Conservation (phyloP, 2,797 vertebrate species). For the Poecilia gillii region DNA sequence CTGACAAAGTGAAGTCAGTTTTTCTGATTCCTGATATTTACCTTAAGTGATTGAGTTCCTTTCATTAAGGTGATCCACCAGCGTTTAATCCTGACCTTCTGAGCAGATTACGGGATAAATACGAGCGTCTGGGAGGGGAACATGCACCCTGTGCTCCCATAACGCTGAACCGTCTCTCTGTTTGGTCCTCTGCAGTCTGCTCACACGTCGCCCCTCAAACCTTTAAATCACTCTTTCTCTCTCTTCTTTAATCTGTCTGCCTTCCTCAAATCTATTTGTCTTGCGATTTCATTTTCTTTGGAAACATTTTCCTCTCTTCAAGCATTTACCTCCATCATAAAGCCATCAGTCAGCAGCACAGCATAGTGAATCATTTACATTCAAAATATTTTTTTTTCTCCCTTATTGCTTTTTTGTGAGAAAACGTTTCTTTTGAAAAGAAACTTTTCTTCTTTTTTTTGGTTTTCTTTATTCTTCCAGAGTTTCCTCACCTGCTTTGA, state of each 20-base stretch:
- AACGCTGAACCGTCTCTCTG: constrained; percentile 7
- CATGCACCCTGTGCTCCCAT: background rate
- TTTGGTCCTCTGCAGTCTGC: constrained; percentile 13
- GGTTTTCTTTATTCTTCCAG: background rate
- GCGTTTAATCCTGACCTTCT: constrained; percentile 34
- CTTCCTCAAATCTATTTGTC: constrained; percentile 24
- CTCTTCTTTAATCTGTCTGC: background rate
- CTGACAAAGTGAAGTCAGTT: background rate
- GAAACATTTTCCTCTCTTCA: constrained; percentile 14
- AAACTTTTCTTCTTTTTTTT: constrained; percentile 23
- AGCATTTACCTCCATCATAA: constrained; percentile 52
- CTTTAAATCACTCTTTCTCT: background rate
- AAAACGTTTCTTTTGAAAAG: background rate
- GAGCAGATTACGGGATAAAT: constrained; percentile 29
- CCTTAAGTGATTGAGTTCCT: background rate
- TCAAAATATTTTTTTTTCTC: constrained; percentile 16
- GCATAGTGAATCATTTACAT: constrained; percentile 56
- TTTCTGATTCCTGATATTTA: constrained; percentile 16
- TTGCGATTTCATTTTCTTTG: constrained; percentile 36
- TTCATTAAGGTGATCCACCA: constrained; percentile 14
- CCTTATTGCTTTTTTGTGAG: background rate
- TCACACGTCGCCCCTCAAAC: background rate
- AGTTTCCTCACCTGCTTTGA: background rate
- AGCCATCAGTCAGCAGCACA: constrained; percentile 47
- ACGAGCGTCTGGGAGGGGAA: constrained; percentile 11